Evolutionary conservation across 2,113 vertebrate genomes (phyloP), one percentile per base, ranked within the genome.

Genomic region (Scolopax mira): DNA sequence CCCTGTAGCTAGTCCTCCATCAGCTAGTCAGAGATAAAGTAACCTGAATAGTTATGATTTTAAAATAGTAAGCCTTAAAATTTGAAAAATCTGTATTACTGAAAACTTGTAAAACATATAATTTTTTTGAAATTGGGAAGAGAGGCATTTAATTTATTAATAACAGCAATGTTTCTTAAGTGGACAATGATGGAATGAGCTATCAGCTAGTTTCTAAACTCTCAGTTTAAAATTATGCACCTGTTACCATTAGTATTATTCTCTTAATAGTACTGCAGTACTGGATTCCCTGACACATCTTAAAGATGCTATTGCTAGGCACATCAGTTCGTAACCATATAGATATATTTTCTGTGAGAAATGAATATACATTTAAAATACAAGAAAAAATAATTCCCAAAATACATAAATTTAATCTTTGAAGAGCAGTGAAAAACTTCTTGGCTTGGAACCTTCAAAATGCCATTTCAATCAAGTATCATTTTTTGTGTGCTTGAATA

Each of bases 381-480:
- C 80, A 69, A 25, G 44, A 62, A 90, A 90, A 15, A 82, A 16
- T 72, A 75, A 73, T 85, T 95, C 37, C 91, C 15, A 57, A 70
- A 49, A 70, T 70, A 62, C 5, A 6, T 22, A 80, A 31, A 41
- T 87, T 69, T 51, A 61, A 61, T 88, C 35, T 80, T 64, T 81
- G 79, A 92, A 74, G 31, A 84, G 21, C 28, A 48, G 11, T 48
- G 27, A 74, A 73, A 72, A 94, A 91, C 16, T 57, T 85, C 60
- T 81, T 64, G 78, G 61, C 88, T 93, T 93, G 79, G 19, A 80
- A 73, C 78, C 89, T 94, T 96, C 64, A 95, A 88, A 96, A 93
- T 90, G 69, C 46, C 85, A 90, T 96, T 96, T 91, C 93, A 93
- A 95, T 91, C 90, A 93, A 96, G 92, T 85, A 79, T 87, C 65